Percentiles rank a stretch among this genome's conserved stretches.
phyloP scores from a whole-genome alignment of 2,797 vertebrate genomes.

The Lepilemur ruficaudatus region DNA sequence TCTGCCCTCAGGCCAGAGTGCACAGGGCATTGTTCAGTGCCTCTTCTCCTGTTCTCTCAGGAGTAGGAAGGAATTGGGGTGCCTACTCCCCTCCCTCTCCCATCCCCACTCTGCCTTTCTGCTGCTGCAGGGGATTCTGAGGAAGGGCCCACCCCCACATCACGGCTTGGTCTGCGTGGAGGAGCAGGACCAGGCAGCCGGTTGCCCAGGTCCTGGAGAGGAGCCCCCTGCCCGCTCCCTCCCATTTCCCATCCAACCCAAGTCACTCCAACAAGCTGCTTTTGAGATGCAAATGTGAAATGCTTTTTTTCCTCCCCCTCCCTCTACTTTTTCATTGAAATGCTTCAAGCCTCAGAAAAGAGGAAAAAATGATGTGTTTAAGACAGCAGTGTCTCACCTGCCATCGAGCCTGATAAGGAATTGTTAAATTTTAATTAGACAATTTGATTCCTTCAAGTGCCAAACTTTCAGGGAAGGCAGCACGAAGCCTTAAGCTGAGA shows the following conservation, averaged over 20 bases:
- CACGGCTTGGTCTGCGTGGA: background rate
- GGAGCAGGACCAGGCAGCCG: background rate
- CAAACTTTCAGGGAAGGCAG: conserved; percentile 54
- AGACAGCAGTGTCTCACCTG: conserved; percentile 74
- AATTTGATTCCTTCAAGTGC: conserved; percentile 72
- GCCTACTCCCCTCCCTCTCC: no score
- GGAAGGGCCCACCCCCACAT: no score
- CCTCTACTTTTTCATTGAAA: conserved; percentile 61
- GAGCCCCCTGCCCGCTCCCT: background rate
- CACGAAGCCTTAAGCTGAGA: background rate
- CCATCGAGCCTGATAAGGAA: conserved; percentile 64
- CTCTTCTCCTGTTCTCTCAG: background rate
- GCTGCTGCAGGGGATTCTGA: background rate
- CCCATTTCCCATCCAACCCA: background rate
- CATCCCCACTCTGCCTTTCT: background rate
- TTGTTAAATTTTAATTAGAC: conserved; percentile 78
- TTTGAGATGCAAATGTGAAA: conserved; percentile 72
- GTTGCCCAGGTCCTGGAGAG: background rate
- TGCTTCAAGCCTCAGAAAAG: conserved; percentile 66
- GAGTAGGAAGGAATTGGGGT: background rate
- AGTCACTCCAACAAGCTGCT: conserved; percentile 6
- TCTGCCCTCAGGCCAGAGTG: background rate
- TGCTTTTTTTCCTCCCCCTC: background rate
- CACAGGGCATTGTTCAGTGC: background rate
- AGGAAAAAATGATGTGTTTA: conserved; percentile 70